Percentiles rank a stretch among this genome's conserved stretches.
Evolutionary conservation across 1,140 invertebrate species (phyloP).

Genomic region (Halyomorpha halys): DNA sequence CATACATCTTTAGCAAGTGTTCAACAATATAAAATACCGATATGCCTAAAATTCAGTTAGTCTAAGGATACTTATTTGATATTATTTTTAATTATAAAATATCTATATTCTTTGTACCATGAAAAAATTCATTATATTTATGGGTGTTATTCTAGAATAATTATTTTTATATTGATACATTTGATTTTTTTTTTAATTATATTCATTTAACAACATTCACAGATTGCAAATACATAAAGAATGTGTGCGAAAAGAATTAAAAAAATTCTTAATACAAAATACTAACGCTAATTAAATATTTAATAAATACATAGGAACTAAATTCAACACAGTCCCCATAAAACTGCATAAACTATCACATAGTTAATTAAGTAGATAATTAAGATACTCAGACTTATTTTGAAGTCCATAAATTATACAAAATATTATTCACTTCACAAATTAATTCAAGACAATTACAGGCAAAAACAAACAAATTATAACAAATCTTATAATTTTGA

Average conservation of each 20-base stretch:
- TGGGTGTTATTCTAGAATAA: slow-evolving; percentile 1
- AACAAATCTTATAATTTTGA: too few relatives aligned
- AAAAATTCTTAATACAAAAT: background rate
- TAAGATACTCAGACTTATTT: slow-evolving; percentile 13
- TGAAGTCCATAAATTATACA: too few relatives aligned
- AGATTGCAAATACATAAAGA: too few relatives aligned
- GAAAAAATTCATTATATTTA: slow-evolving; percentile 14
- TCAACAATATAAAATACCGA: slow-evolving; percentile 18
- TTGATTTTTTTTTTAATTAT: slow-evolving; percentile 4
- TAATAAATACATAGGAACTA: slow-evolving; percentile 14
- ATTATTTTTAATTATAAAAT: slow-evolving; percentile 13
- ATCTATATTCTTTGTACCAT: slow-evolving; percentile 13
- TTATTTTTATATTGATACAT: slow-evolving; percentile 8
- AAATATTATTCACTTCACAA: too few relatives aligned
- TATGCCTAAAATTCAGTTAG: slow-evolving; percentile 14
- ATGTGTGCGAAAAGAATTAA: too few relatives aligned
- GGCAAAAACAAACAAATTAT: too few relatives aligned
- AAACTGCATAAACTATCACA: slow-evolving; percentile 18
- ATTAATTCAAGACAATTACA: too few relatives aligned
- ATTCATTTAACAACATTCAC: too few relatives aligned
- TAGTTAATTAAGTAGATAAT: slow-evolving; percentile 15
- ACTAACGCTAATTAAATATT: slow-evolving; percentile 10
- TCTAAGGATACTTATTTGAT: slow-evolving; percentile 7
- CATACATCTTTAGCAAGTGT: slow-evolving; percentile 13
- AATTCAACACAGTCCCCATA: slow-evolving; percentile 9